Conservation (phyloP, 2,797 vertebrate genomes). For the Pempheris klunzingeri region DNA sequence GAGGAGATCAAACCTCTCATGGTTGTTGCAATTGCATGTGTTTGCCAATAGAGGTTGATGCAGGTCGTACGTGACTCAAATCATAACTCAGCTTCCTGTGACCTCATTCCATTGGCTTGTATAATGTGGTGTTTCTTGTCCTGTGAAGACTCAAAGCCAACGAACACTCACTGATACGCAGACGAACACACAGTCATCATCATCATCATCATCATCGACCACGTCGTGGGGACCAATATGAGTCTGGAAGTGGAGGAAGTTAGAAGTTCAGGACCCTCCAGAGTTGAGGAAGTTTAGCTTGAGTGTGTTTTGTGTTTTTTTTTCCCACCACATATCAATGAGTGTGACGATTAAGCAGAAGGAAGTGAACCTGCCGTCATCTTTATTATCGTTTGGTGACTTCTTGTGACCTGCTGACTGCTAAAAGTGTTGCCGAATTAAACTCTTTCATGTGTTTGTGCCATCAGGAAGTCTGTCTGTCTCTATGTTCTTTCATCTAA, state of each 20-base stretch:
- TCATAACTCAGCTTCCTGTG: neutral
- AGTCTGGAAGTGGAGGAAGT: neutral
- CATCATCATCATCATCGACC: neutral
- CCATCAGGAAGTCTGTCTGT: neutral
- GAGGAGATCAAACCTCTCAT: neutral
- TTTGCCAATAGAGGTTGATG: conserved; percentile 40
- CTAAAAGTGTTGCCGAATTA: neutral
- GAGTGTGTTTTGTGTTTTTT: neutral
- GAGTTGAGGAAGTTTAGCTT: neutral
- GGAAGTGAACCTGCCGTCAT: neutral
- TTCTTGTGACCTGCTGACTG: neutral
- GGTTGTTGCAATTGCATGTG: conserved; percentile 16
- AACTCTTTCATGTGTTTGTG: neutral
- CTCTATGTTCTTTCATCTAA: neutral
- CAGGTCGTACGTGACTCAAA: neutral
- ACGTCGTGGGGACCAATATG: neutral
- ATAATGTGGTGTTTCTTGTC: neutral
- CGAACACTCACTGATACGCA: neutral
- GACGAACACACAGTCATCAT: neutral
- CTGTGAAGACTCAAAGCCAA: neutral
- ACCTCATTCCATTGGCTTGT: neutral
- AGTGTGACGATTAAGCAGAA: neutral
- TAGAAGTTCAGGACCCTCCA: neutral
- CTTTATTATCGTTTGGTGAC: neutral
- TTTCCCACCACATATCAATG: neutral